phyloP scores from a whole-genome alignment of 2,113 vertebrate species.

The Pygoscelis adeliae region DNA sequence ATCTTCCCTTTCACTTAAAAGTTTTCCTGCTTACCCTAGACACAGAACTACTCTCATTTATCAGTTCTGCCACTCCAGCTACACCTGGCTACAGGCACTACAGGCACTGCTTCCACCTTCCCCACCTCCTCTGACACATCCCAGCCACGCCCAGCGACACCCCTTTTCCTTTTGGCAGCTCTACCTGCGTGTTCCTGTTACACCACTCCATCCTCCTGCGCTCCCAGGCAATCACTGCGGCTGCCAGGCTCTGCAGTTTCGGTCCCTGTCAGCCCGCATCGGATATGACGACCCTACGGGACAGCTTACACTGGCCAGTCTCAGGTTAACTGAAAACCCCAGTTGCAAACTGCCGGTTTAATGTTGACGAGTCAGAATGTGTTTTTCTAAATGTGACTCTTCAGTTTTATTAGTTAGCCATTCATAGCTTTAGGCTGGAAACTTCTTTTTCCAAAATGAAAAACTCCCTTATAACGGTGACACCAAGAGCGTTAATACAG shows the following conservation, averaged over 20 bases:
- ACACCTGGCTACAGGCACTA: neutral
- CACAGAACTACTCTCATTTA: neutral
- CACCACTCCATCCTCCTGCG: neutral
- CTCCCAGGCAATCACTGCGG: neutral
- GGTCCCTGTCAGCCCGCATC: neutral
- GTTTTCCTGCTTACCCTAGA: neutral
- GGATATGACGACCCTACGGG: rapidly evolving
- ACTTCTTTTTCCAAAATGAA: neutral
- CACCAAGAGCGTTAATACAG: neutral
- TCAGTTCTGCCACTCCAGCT: neutral
- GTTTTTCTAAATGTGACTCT: neutral
- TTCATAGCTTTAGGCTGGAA: neutral
- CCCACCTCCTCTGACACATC: neutral
- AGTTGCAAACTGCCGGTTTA: neutral
- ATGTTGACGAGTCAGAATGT: neutral
- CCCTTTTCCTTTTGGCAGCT: neutral
- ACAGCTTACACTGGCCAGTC: neutral
- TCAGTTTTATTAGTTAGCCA: neutral
- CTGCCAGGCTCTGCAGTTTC: neutral
- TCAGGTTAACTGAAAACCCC: neutral
- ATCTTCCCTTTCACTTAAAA: neutral
- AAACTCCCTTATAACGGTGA: neutral
- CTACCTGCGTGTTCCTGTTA: neutral
- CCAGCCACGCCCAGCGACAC: neutral
- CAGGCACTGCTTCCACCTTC: neutral